Conservation (phyloP, 2,797 vertebrate genomes). For the Chromis chromis region DNA sequence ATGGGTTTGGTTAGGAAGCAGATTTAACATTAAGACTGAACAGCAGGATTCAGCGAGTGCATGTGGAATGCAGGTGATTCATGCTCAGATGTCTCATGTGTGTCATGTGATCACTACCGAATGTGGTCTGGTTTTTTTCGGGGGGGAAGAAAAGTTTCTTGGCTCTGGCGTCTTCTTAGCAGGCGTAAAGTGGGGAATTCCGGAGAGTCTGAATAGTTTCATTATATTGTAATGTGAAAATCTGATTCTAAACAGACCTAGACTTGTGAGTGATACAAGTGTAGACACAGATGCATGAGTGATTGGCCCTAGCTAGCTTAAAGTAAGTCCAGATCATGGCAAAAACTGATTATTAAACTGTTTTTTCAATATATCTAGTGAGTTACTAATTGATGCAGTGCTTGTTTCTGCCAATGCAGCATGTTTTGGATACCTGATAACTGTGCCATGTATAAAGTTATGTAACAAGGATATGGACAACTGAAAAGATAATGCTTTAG, state of each 20-base stretch:
- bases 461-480: too few species aligned
- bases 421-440: slow-evolving; percentile 27
- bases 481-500: too few species aligned
- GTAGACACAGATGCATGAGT: background rate
- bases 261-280: slow-evolving; percentile 11
- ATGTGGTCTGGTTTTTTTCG: slow-evolving; percentile 15
- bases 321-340: background rate
- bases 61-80: slow-evolving; percentile 45
- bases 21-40: slow-evolving; percentile 1
- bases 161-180: slow-evolving; percentile 55
- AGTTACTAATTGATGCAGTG: slow-evolving; percentile 12
- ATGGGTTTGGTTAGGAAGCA: background rate
- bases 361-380: too few species aligned
- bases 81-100: slow-evolving; percentile 37
- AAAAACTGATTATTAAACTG: too few species aligned
- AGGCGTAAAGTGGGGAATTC: slow-evolving; percentile 51
- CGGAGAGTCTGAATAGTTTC: slow-evolving; percentile 41
- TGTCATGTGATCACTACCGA: slow-evolving; percentile 35
- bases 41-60: background rate
- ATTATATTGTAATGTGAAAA: slow-evolving; percentile 31
- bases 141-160: slow-evolving; percentile 26
- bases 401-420: slow-evolving; percentile 6
- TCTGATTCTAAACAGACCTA: slow-evolving; percentile 4
- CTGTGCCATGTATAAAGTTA: background rate
- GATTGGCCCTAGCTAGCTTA: background rate